Conservation (phyloP, 2,888 invertebrate species). For the Apodemia mormo region DNA sequence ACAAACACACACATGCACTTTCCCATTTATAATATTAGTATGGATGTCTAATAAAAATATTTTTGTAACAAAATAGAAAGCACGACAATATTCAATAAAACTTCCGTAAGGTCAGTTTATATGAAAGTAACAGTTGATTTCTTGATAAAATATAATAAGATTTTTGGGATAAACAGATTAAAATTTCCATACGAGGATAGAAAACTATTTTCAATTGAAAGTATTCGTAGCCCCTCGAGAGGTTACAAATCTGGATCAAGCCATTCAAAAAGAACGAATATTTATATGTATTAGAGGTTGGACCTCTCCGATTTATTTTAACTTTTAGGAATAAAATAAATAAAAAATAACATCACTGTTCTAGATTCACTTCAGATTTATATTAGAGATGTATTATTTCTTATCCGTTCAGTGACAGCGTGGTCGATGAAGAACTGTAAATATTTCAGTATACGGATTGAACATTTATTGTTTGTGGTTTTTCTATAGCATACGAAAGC, state of each 20-base stretch:
- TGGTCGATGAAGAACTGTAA: no score
- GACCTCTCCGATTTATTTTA: slow-evolving; percentile 2
- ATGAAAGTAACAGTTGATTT: background rate
- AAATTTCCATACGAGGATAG: slow-evolving; percentile 26
- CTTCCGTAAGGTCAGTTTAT: no score
- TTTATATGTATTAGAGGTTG: slow-evolving; percentile 11
- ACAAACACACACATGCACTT: no score
- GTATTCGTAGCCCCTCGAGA: slow-evolving; percentile 30
- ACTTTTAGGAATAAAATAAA: slow-evolving; percentile 8
- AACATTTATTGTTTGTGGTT: no score
- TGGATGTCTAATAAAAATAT: no score
- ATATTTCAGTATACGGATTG: no score
- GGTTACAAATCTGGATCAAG: slow-evolving; percentile 34
- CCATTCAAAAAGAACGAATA: slow-evolving; percentile 26
- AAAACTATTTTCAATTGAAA: slow-evolving; percentile 32
- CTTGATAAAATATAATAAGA: background rate
- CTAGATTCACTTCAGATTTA: background rate
- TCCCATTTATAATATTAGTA: no score
- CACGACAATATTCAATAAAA: no score
- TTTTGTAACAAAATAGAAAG: no score
- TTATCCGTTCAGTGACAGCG: background rate
- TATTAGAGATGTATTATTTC: background rate
- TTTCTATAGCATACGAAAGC: no score
- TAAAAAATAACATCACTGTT: background rate
- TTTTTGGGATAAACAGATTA: slow-evolving; percentile 4